Evolutionary conservation across 2,888 invertebrate genomes (phyloP), one percentile per base, ranked within the genome.

Genomic region (Latrodectus elegans): DNA sequence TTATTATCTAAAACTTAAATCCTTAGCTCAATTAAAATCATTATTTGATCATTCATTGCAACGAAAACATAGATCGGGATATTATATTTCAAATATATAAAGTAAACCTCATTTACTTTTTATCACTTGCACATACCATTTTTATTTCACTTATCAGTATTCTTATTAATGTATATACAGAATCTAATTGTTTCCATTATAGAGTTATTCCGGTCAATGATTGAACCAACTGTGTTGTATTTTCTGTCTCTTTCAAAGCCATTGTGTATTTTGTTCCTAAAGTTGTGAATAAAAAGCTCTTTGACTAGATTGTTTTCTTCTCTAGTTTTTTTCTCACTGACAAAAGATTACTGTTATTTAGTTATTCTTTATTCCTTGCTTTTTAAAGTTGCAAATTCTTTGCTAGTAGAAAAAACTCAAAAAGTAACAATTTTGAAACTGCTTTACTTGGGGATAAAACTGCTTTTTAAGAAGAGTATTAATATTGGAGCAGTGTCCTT

Each of bases 41-140:
- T 26, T 60, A 52, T 6, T 60, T 51, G 14, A 68, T 65, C 74
- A 75, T 82, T 68, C 22, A 22, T 22, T 55, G 52, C 51, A 60
- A 60, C 22, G 60, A 55, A 55, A 84, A 75, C 49, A 14, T 73
- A 75, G 76, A 53, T 76, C 38, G 71, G 55, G 38, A 22, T 77
- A 77, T 60, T n/a, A 81, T 77, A 70, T 72, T 65, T 71, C 77
- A 77, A 65, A 22, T 22, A 22, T 22, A 22, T 22, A 22, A 22
- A 38, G n/a, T 11, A 53, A 53, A 22, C 52, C 10, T 12, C 15
- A 51, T 73, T 76, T 65, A 72, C 75, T 85, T 85, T 55, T 81
- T 64, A 80, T 86, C 86, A 86, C 77, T 86, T 86, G 86, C 86
- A 86, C 81, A 86, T 86, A 86, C 81, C 86, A 86, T 86, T 86